These are phyloP conservation scores for Rousettus leschenaultii DNA, from an alignment of 2,113 vertebrate genomes.

Conservation along the genomic window DNA sequence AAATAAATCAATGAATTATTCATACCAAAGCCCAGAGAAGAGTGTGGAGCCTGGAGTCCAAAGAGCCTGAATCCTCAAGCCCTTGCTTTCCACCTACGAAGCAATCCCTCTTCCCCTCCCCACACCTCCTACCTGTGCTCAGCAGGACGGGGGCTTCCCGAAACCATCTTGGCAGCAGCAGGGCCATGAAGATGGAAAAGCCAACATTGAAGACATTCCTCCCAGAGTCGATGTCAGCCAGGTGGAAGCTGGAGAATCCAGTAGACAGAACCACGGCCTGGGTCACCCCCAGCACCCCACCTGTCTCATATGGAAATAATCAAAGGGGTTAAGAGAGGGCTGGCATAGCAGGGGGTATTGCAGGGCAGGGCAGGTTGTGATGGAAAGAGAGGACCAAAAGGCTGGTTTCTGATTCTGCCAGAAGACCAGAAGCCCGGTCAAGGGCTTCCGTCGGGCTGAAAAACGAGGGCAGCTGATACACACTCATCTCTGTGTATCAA, in stretches of 20 bases:
- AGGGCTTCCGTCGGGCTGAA: neutral
- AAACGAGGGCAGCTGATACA: neutral
- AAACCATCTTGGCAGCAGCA: constrained; percentile 88
- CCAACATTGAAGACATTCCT: constrained; percentile 92
- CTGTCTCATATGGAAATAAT: constrained; percentile 68
- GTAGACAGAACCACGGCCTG: constrained; percentile 84
- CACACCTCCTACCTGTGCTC: constrained; percentile 80
- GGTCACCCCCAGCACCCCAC: constrained; percentile 86
- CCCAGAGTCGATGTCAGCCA: constrained; percentile 88
- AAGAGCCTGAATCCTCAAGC: neutral
- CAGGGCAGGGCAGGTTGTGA: neutral
- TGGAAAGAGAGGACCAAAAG: neutral
- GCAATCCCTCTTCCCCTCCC: neutral
- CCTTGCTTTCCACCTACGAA: neutral
- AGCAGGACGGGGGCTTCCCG: constrained; percentile 45
- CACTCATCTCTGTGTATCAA: neutral
- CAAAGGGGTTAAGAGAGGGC: neutral
- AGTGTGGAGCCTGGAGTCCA: neutral
- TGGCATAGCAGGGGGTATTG: neutral
- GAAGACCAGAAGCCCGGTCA: neutral
- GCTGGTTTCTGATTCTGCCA: neutral
- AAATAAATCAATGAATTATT: neutral
- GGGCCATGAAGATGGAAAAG: constrained; percentile 90
- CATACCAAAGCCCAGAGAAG: neutral
- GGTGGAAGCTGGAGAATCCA: constrained; percentile 89